These are phyloP conservation scores for Anser brachyrhynchus DNA, from an alignment of 2,113 vertebrate genomes.

Conservation along the genomic window DNA sequence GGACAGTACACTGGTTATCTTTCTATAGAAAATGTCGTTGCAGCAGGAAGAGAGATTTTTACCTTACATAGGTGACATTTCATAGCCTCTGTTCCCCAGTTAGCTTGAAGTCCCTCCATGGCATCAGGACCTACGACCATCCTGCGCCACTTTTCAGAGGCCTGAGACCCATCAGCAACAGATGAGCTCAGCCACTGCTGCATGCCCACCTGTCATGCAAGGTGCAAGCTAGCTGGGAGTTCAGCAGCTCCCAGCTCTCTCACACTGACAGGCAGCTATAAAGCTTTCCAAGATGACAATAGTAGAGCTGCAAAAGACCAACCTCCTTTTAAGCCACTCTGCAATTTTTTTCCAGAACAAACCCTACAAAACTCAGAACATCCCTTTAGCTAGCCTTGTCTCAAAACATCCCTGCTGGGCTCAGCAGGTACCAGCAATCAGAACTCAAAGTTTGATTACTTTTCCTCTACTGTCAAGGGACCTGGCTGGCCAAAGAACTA, in stretches of 20 bases:
- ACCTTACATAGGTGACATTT: background rate
- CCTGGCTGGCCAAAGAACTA: background rate
- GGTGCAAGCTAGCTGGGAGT: background rate
- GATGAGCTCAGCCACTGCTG: background rate
- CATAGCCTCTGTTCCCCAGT: background rate
- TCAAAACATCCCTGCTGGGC: background rate
- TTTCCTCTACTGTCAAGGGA: background rate
- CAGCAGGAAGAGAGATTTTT: background rate
- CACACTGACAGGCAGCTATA: background rate
- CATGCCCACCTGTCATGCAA: background rate
- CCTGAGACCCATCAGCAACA: background rate
- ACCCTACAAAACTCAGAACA: background rate
- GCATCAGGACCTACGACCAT: background rate
- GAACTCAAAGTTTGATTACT: background rate
- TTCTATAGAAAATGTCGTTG: background rate
- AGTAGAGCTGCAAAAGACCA: background rate
- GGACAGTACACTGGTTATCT: background rate
- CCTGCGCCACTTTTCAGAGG: background rate
- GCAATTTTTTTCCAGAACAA: background rate
- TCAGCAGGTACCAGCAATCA: background rate
- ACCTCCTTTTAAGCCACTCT: background rate
- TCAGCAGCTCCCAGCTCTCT: background rate
- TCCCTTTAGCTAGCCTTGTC: background rate
- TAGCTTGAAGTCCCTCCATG: background rate
- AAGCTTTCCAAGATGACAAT: background rate